Conservation (phyloP, 2,797 vertebrate genomes). For the Liasis olivaceus region DNA sequence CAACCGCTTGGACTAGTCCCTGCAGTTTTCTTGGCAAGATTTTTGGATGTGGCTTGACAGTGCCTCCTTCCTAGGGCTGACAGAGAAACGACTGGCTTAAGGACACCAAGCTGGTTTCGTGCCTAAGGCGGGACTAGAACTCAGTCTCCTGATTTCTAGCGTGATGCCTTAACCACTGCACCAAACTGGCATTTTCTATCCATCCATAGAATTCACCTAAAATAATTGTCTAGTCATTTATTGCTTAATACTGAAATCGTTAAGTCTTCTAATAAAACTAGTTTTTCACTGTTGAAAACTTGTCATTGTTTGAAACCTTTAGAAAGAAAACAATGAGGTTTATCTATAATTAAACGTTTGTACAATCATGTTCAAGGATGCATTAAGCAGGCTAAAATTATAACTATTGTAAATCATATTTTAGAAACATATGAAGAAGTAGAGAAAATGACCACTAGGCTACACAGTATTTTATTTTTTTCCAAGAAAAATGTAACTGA, state of each 20-base stretch:
- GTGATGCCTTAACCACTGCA: neutral
- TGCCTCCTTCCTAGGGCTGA: neutral
- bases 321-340: neutral
- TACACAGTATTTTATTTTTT: neutral
- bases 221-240: neutral
- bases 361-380: neutral
- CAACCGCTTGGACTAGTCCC: neutral
- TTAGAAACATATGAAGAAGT: too few species aligned
- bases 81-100: neutral
- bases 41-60: neutral
- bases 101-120: neutral
- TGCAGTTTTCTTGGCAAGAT: neutral
- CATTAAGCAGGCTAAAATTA: neutral
- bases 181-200: neutral
- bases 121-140: neutral
- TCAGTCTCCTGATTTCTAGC: neutral
- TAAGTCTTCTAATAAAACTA: neutral
- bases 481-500: neutral
- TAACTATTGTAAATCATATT: neutral
- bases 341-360: neutral
- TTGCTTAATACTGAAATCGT: neutral
- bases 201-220: neutral
- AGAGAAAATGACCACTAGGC: neutral
- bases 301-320: neutral
- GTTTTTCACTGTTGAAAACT: neutral